These are phyloP conservation scores for Aplidium turbinatum DNA, from an alignment of 23 tunicate species.

Conservation along the genomic window DNA sequence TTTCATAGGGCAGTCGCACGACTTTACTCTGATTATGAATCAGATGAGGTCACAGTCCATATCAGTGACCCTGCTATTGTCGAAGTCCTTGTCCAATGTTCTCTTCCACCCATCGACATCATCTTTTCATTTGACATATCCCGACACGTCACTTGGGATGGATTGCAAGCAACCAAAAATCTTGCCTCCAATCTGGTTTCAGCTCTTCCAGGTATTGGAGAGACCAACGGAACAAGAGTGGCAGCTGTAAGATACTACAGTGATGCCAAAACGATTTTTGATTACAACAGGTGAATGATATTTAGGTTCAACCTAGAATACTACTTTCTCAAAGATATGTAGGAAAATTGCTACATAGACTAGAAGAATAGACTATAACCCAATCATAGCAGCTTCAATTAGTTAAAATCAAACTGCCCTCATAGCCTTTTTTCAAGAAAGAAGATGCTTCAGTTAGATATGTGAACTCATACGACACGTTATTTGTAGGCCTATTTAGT, in stretches of 20 bases:
- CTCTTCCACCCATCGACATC: constrained; percentile 18
- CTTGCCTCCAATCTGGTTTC: not conserved
- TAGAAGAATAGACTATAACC: no score
- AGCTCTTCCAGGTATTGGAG: constrained; percentile 2
- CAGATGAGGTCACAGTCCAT: not conserved
- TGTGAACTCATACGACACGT: no score
- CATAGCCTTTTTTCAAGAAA: no score
- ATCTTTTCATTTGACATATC: constrained; percentile 29
- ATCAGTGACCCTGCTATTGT: constrained; percentile 6
- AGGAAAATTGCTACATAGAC: no score
- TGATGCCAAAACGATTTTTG: not conserved
- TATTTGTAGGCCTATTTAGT: no score
- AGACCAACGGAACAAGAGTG: constrained; percentile 20
- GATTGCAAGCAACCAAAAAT: constrained; percentile 3
- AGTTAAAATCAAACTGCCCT: no score
- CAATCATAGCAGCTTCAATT: no score
- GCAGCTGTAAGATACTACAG: constrained; percentile 28
- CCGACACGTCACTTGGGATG: not conserved
- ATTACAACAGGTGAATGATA: constrained; percentile 20
- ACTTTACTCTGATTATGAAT: not conserved
- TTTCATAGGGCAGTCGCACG: constrained; percentile 8
- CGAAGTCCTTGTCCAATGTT: not conserved
- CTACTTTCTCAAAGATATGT: no score
- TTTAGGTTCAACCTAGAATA: no score
- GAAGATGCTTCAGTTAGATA: no score